Base-by-base conservation (phyloP, 2,113 vertebrate genomes). In the Leucosticte australis region DNA sequence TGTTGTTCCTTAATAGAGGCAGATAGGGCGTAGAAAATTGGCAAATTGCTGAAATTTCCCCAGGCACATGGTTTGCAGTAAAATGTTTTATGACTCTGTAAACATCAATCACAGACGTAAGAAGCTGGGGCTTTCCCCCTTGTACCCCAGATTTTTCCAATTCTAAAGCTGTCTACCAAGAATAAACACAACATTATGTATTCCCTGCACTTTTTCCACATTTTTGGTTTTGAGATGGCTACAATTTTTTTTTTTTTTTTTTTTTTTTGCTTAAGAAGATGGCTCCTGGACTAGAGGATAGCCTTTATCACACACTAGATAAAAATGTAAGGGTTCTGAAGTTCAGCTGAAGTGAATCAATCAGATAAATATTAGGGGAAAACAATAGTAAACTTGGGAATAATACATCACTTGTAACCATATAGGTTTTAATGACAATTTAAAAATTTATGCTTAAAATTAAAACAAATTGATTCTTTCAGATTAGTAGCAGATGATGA, bases 111-210 rank as follows among this genome's bases (percentile, higher is more conserved):
- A 87, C 56, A 78, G n/a, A 71, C 6, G n/a, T 18, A 96, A 49
- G 41, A 83, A 87, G 60, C 18, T 14, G 7, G 19, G 13, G 16
- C 7, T 39, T 42, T 65, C 35, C 2, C 11, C 9, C 31, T 37
- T 7, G 7, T 62, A 42, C 53, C 68, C 91, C 85, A 83, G 47
- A 74, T 91, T 95, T 97, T 97, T 96, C 70, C 89, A 83, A 96
- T 94, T 95, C 85, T 85, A 89, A 96, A 83, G 55, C 59, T 91
- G 27, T 92, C 92, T 75, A 67, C 64, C 39, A 37, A 68, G 49
- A 50, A 13, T 60, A 97, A 97, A 92, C 33, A 80, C 26, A 92
- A 83, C 16, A n/a, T 63, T 85, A 63, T 92, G 26, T 78, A 95
- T 89, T 81, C 33, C 7, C 33, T 88, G 84, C 53, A 70, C 9